These are phyloP conservation scores for Notechis scutatus DNA, from an alignment of 2,113 vertebrate species.

Conservation along the genomic window DNA sequence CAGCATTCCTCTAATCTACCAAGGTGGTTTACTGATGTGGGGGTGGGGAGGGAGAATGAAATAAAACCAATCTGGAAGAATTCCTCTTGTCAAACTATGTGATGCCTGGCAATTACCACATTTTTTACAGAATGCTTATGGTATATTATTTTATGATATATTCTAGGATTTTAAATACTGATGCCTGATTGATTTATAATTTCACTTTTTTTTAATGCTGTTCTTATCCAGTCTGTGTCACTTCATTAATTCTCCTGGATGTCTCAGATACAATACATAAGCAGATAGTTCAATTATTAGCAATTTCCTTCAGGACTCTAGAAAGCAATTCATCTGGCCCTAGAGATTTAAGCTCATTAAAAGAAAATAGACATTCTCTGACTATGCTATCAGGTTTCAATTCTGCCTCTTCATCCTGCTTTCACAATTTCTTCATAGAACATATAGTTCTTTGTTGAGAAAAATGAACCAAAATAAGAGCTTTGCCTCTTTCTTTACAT, in stretches of 20 bases:
- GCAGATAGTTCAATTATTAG: neutral
- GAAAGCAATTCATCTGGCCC: neutral
- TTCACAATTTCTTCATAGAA: neutral
- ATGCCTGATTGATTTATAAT: neutral
- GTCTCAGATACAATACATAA: neutral
- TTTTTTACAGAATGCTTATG: neutral
- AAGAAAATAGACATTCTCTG: neutral
- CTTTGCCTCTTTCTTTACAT: neutral
- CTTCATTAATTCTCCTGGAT: neutral
- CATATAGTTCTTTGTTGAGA: neutral
- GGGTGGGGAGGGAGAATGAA: neutral
- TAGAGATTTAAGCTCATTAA: neutral
- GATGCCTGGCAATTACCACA: neutral
- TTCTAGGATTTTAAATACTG: neutral
- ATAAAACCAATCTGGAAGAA: neutral
- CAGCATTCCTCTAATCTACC: neutral
- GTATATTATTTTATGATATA: neutral
- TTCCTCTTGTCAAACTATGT: neutral
- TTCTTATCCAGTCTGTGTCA: neutral
- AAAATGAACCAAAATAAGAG: neutral
- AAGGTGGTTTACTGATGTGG: neutral
- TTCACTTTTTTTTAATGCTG: neutral
- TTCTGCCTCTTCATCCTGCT: neutral
- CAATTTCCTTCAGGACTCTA: neutral
- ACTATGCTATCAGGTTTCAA: neutral